Evolutionary conservation across 37 sponge, comb jelly and placozoan genomes (phyloP), one percentile per base, ranked within the genome.

Genomic region (Ephydatia muelleri): DNA sequence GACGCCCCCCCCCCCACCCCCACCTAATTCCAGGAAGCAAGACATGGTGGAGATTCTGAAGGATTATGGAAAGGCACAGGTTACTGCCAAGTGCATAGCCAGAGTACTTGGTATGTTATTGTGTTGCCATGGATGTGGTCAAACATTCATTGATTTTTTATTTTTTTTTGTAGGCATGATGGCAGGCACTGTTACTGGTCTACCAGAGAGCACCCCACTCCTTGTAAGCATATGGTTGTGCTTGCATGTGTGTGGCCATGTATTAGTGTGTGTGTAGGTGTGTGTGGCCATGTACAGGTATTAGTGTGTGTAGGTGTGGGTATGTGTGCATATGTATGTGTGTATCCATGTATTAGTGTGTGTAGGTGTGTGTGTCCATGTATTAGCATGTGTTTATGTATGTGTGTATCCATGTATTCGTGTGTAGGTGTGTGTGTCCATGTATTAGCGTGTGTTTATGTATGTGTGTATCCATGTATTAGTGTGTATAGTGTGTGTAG

Each of bases 1-100:
- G 38, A 26, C 11, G 3, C n/a, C 35, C 30, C 33, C n/a, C n/a
- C n/a, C n/a, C n/a, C n/a, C n/a, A n/a, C n/a, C n/a, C n/a, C 31
- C 67, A 64, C n/a, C 40, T 68, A 28, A 0, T 1, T 32, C 6
- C 34, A 94, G 94, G 25, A 90, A 89, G 67, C 92, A 95, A 38
- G 92, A 89, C 48, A 88, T 91, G 67, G 75, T 94, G 74, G 91
- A 93, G 65, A 80, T 88, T 31, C 80, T 97, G 79, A 91, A 87
- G 73, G 91, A 97, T 79, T 88, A 92, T 76, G 91, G 88, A 8
- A 87, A 80, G 48, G 22, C 78, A 0, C 82, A 91, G 36, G 82
- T 97, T 34, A 91, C 91, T 21, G 66, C 91, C 34, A 85, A 81
- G 49, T 73, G 86, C 34, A 93, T 97, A 27, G 95, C 95, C 31